A percentile compares a stretch with the other conserved stretches of the same genome.
Conservation (phyloP, 2,888 invertebrate species). For the Frankliniella fusca region DNA sequence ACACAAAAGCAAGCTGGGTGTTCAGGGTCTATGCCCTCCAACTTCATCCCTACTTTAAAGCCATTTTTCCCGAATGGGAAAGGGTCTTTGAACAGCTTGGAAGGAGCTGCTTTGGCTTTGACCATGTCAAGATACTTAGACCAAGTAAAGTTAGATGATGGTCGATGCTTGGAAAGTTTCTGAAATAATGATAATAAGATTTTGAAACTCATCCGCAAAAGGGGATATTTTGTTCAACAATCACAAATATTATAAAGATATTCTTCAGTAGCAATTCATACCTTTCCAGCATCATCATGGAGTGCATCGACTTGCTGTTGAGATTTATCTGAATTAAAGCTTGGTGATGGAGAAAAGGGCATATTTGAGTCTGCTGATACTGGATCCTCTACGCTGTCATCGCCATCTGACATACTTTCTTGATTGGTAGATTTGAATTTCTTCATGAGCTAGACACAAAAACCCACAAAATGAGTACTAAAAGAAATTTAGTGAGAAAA, state of each 20-base stretch:
- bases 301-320: not conserved
- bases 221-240: not conserved
- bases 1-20: constrained; percentile 88
- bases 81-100: constrained; percentile 71
- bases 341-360: not conserved
- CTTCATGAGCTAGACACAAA: not conserved
- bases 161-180: not conserved
- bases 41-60: constrained; percentile 79
- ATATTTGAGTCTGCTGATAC: not conserved
- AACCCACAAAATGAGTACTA: not conserved
- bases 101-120: constrained; percentile 68
- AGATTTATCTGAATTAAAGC: not conserved
- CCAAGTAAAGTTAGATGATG: constrained; percentile 63
- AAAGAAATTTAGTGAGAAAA: not conserved
- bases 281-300: not conserved
- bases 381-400: not conserved
- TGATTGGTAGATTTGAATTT: not conserved
- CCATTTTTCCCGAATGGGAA: constrained; percentile 72
- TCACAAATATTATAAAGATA: too few species aligned
- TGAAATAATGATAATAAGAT: not conserved
- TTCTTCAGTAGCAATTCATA: not conserved
- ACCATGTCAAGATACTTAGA: constrained; percentile 68
- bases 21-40: constrained; percentile 91
- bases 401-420: not conserved
- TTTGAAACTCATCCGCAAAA: not conserved